Percentiles rank a stretch among this genome's conserved stretches.
These are phyloP conservation scores for Coregonus ussuriensis DNA, from an alignment of 2,797 vertebrate genomes.

Conservation along the genomic window DNA sequence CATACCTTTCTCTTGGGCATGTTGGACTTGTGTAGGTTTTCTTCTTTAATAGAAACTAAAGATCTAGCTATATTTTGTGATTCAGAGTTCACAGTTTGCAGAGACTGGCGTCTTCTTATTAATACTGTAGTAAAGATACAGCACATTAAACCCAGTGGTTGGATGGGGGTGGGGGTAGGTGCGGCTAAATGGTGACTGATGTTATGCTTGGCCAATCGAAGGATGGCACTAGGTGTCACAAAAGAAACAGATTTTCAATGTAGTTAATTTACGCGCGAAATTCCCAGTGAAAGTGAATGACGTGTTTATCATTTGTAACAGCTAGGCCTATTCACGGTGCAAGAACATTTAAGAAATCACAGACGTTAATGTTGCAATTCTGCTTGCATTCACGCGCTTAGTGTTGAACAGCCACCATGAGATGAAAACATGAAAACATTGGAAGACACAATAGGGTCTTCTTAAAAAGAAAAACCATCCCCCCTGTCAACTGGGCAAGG, in stretches of 20 bases:
- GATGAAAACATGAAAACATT: background rate
- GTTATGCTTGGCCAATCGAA: conserved; percentile 62
- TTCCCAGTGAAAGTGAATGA: conserved; percentile 36
- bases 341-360: background rate
- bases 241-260: conserved; percentile 41
- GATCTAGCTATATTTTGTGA: conserved; percentile 30
- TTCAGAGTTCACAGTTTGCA: conserved; percentile 55
- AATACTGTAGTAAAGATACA: conserved; percentile 81
- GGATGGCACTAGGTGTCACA: conserved; percentile 19
- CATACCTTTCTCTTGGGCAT: conserved; percentile 89
- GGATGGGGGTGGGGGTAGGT: conserved; percentile 74
- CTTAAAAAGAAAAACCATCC: background rate
- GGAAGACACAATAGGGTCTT: background rate
- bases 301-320: background rate
- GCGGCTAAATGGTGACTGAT: conserved; percentile 69
- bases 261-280: conserved; percentile 64
- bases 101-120: conserved; percentile 63
- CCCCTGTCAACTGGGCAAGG: conserved; percentile 51
- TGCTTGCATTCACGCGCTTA: background rate
- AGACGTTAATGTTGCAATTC: background rate
- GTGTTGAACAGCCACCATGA: background rate
- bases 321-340: background rate
- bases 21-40: conserved; percentile 59
- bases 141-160: conserved; percentile 81
- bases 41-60: conserved; percentile 61